A percentile compares a stretch with the other conserved stretches of the same genome.
Evolutionary conservation across 2,797 vertebrate species (phyloP).

Genomic region (Brachyrhaphis roseni): DNA sequence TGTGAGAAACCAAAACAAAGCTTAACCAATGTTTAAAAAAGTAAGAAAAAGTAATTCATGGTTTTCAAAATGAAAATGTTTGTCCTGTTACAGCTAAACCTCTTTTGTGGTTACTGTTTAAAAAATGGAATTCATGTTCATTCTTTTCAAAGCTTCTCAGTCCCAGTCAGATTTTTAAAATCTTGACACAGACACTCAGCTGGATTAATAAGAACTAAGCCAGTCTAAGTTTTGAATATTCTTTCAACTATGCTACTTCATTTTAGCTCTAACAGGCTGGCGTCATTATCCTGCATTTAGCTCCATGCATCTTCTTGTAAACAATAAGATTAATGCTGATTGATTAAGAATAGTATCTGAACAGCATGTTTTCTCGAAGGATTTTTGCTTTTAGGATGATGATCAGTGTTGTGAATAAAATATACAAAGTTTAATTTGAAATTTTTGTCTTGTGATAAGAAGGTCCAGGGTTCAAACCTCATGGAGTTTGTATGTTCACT

Average conservation of each 20-base stretch:
- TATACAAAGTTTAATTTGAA: not conserved
- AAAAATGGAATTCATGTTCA: not conserved
- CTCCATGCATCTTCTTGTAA: not conserved
- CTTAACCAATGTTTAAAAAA: not conserved
- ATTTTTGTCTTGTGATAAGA: not conserved
- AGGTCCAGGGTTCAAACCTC: not conserved
- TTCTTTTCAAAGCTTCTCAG: not conserved
- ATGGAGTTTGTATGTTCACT: not conserved
- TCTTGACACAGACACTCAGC: not conserved
- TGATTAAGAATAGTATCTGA: not conserved
- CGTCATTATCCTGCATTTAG: not conserved
- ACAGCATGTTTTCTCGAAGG: not conserved
- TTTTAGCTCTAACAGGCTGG: not conserved
- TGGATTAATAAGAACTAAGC: not conserved
- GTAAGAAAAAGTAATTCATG: not conserved
- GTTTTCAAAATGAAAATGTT: not conserved
- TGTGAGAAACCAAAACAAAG: not conserved
- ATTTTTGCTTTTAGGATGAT: not conserved
- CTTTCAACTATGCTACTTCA: not conserved
- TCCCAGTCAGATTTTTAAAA: not conserved
- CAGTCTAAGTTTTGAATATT: not conserved
- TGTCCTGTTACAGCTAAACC: not conserved
- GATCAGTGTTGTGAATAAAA: not conserved
- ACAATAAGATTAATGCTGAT: not conserved
- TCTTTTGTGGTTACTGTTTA: not conserved